These are phyloP conservation scores for Harmothoe impar DNA, from an alignment of 2,888 invertebrate species.

Conservation along the genomic window DNA sequence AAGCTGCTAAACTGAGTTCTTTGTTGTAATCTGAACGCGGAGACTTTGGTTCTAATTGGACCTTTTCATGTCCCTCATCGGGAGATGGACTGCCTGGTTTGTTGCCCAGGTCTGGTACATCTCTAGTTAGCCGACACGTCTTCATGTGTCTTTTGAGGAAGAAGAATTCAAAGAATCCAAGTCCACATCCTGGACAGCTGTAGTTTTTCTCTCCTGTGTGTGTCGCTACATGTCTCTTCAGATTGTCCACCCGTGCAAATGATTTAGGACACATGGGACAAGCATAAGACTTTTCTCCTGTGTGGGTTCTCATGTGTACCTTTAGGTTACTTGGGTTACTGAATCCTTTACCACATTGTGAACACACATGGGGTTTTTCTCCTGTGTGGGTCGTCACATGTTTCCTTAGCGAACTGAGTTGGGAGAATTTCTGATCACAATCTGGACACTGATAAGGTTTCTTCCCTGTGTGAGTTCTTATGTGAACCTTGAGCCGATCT, in stretches of 20 bases:
- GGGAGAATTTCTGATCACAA: background rate
- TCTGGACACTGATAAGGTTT: background rate
- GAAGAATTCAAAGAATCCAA: background rate
- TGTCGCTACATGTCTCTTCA: too few species aligned
- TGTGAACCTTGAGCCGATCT: background rate
- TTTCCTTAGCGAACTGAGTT: background rate
- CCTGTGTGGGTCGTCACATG: constrained; percentile 1
- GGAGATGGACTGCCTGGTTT: too few species aligned
- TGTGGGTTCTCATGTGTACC: background rate
- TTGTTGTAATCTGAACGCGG: too few species aligned
- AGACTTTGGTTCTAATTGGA: too few species aligned
- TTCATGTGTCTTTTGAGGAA: background rate
- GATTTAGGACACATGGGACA: background rate
- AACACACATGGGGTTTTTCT: background rate
- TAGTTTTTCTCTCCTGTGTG: too few species aligned
- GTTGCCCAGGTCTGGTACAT: too few species aligned
- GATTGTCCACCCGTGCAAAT: background rate
- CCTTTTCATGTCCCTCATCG: too few species aligned
- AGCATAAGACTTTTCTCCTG: background rate
- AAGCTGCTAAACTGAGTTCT: too few species aligned
- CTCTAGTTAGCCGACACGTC: too few species aligned
- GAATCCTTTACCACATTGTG: background rate
- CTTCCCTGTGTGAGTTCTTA: background rate
- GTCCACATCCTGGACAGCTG: background rate
- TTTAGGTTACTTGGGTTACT: background rate